Evolutionary conservation across 2,797 vertebrate species (phyloP).

Genomic region (Sparus aurata): DNA sequence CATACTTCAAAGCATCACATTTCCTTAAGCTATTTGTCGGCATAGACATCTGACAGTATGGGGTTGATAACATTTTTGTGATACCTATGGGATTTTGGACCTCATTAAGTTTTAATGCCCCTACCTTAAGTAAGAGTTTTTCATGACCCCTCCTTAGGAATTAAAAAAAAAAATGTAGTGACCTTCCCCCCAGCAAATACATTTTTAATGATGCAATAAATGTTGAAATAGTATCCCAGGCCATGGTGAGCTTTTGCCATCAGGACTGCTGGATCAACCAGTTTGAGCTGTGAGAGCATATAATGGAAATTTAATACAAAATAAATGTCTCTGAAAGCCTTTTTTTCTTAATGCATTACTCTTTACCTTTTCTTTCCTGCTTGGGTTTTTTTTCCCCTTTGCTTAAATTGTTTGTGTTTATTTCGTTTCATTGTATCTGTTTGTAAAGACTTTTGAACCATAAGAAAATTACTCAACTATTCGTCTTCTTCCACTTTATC

Average conservation of each 20-base stretch:
- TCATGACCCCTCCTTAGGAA: slow-evolving; percentile 58
- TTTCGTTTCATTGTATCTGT: neutral
- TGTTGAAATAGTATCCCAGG: slow-evolving; percentile 66
- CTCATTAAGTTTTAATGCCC: slow-evolving; percentile 62
- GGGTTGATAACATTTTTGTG: slow-evolving; percentile 36
- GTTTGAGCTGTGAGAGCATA: slow-evolving; percentile 21
- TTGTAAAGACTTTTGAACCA: neutral
- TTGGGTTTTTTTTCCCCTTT: neutral
- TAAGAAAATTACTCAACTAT: neutral
- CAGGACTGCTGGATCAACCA: slow-evolving; percentile 31
- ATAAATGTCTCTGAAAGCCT: slow-evolving; percentile 5
- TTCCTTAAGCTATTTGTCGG: slow-evolving; percentile 28
- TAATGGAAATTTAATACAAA: slow-evolving; percentile 19
- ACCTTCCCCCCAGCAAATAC: slow-evolving; percentile 68
- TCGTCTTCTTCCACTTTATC: neutral
- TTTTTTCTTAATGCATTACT: neutral
- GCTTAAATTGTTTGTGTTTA: neutral
- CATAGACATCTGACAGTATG: slow-evolving; percentile 43
- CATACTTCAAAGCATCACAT: slow-evolving; percentile 9
- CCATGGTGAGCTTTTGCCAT: slow-evolving; percentile 43
- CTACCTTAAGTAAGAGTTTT: slow-evolving; percentile 59
- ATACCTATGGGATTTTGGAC: slow-evolving; percentile 52
- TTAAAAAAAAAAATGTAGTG: slow-evolving; percentile 50
- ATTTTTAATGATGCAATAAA: slow-evolving; percentile 76
- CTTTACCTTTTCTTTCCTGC: neutral